These are phyloP conservation scores for Pteria penguin DNA, from an alignment of 2,888 invertebrate genomes.

Conservation along the genomic window DNA sequence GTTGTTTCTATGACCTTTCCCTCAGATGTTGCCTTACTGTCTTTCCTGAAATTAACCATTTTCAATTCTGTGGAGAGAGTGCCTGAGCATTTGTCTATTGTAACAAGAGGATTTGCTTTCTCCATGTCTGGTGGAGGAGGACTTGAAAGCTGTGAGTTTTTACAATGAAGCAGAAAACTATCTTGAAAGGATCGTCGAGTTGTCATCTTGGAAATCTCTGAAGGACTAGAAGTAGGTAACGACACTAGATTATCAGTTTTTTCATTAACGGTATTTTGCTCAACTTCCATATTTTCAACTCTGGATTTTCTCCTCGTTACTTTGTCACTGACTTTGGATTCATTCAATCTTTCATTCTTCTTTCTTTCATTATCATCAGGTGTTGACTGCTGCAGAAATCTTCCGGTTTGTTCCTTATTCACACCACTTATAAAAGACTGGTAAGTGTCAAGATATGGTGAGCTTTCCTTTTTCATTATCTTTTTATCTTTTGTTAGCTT, in stretches of 20 bases:
- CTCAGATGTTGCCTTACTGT: background rate
- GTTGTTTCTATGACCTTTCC: background rate
- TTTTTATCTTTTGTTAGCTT: background rate
- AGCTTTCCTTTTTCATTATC: background rate
- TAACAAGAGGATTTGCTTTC: too few relatives aligned
- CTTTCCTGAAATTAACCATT: background rate
- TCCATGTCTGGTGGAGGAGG: background rate
- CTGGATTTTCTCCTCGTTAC: too few relatives aligned
- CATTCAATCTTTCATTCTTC: too few relatives aligned
- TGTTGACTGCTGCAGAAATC: background rate
- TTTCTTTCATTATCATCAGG: background rate
- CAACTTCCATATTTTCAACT: too few relatives aligned
- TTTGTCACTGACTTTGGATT: too few relatives aligned
- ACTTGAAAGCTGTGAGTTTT: background rate
- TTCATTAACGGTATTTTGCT: background rate
- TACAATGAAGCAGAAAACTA: slow-evolving; percentile 20
- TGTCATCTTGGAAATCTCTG: background rate
- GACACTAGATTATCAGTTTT: background rate
- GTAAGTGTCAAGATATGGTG: background rate
- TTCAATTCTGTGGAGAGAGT: background rate
- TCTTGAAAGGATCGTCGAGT: slow-evolving; percentile 4
- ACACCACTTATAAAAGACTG: slow-evolving; percentile 11
- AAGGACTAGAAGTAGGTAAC: background rate
- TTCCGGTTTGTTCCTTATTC: background rate
- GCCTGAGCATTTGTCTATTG: background rate